A percentile compares a stretch with the other conserved stretches of the same genome.
These are phyloP conservation scores for Leucoraja ocellata DNA, from an alignment of 2,797 vertebrate genomes.

Conservation along the genomic window DNA sequence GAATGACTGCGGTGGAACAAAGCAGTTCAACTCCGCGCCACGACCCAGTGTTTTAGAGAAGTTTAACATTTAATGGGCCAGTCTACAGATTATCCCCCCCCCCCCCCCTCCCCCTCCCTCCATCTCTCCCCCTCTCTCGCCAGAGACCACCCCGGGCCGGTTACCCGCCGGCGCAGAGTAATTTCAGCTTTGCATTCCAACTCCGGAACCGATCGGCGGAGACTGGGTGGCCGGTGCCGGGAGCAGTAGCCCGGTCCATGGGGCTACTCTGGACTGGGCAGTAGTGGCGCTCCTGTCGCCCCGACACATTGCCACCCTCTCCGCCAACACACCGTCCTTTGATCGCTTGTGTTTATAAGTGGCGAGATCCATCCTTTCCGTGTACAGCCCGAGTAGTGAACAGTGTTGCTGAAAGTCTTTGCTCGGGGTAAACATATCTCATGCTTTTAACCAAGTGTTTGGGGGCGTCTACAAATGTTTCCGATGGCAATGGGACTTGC, in stretches of 20 bases:
- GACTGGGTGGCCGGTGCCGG: background rate
- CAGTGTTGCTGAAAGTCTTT: background rate
- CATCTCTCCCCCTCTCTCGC: background rate
- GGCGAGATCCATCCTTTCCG: background rate
- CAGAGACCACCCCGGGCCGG: background rate
- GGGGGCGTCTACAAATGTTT: background rate
- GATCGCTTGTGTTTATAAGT: too few relatives aligned
- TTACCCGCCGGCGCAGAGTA: background rate
- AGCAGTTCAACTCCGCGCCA: background rate
- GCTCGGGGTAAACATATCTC: background rate
- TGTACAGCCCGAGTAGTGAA: background rate
- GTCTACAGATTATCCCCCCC: background rate
- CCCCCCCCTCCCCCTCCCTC: background rate
- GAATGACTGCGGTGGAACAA: background rate
- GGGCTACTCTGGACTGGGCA: background rate
- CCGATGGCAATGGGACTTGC: background rate
- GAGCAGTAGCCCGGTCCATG: background rate
- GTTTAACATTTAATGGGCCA: background rate
- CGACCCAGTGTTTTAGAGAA: too few relatives aligned
- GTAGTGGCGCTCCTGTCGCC: background rate
- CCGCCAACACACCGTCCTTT: too few relatives aligned
- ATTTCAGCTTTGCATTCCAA: background rate
- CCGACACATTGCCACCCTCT: background rate
- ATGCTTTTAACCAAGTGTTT: background rate
- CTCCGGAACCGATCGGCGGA: background rate